Evolutionary conservation across 2,888 invertebrate species (phyloP).

Genomic region (Pristionchus mayeri): DNA sequence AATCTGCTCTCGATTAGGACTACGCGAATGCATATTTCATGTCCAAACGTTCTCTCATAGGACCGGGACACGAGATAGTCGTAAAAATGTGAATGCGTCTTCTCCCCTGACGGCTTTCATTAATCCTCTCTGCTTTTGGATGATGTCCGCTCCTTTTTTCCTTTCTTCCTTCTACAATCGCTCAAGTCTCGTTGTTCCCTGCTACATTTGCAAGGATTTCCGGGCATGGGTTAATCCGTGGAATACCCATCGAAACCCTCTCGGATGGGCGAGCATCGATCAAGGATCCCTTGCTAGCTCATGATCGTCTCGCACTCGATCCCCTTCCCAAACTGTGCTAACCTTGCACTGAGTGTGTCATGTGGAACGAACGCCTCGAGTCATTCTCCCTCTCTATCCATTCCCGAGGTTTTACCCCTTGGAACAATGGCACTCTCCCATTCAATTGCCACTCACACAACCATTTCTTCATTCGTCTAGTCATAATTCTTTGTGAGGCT

Average conservation of each 20-base stretch:
- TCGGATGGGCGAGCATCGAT: neutral
- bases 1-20: neutral
- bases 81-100: too few species aligned
- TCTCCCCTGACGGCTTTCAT: too few species aligned
- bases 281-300: neutral
- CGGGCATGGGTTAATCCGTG: neutral
- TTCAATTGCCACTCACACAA: neutral
- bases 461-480: neutral
- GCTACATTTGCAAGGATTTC: neutral
- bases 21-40: too few species aligned
- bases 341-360: slow-evolving; percentile 11
- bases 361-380: slow-evolving; percentile 11
- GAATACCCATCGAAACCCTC: neutral
- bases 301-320: too few species aligned
- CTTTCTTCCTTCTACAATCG: neutral
- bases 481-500: neutral
- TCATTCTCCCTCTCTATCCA: neutral
- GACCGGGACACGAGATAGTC: too few species aligned
- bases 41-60: too few species aligned
- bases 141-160: neutral
- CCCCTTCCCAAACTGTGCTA: neutral
- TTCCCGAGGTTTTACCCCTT: slow-evolving; percentile 10
- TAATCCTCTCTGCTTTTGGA: neutral
- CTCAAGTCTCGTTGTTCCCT: neutral
- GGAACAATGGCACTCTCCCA: slow-evolving; percentile 4